A percentile compares a stretch with the other conserved stretches of the same genome.
These are phyloP conservation scores for Cecidostiba fungosa DNA, from an alignment of 2,888 invertebrate genomes.

Conservation along the genomic window DNA sequence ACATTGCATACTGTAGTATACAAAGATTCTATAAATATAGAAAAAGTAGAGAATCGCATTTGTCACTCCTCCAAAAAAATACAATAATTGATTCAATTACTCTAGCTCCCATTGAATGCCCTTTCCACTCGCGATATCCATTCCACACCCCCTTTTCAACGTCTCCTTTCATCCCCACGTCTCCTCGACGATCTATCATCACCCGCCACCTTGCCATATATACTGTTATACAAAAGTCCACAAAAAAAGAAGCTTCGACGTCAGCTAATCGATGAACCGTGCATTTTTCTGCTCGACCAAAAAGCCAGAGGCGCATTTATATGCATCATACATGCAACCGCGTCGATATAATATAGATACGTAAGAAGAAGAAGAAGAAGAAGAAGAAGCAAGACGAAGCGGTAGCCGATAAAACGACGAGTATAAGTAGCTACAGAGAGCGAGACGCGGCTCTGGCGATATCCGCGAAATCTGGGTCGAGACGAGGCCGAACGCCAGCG, in stretches of 20 bases:
- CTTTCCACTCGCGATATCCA: background rate
- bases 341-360: background rate
- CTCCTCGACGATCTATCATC: conserved; percentile 30
- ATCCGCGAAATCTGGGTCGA: conserved; percentile 55
- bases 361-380: conserved; percentile 5
- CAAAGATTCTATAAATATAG: too few species aligned
- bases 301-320: background rate
- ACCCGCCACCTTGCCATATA: background rate
- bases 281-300: background rate
- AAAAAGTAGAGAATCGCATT: background rate
- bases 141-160: background rate
- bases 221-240: background rate
- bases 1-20: too few species aligned
- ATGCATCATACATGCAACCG: background rate
- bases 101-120: background rate
- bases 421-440: background rate
- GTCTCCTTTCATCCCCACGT: background rate
- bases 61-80: conserved; percentile 25
- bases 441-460: background rate
- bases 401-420: background rate
- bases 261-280: conserved; percentile 16
- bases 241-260: background rate
- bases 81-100: conserved; percentile 45
- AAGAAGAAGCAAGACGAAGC: conserved; percentile 7
- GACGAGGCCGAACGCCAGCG: conserved; percentile 25